Percentiles rank a stretch among this genome's conserved stretches.
phyloP scores from a whole-genome alignment of 2,113 vertebrate species.

The Thinocorus orbignyianus region DNA sequence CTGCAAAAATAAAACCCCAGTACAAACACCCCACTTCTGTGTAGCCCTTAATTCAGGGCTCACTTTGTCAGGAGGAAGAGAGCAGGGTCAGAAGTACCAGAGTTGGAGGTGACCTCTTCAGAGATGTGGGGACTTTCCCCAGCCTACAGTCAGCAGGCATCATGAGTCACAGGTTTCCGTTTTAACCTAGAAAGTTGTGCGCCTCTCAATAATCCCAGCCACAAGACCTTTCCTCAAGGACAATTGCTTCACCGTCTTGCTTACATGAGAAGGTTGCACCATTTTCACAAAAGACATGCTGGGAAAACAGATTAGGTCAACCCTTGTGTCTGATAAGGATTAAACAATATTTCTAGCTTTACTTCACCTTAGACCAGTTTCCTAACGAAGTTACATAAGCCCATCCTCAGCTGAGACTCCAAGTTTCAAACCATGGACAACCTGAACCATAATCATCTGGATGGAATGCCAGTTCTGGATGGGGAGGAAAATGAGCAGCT shows the following conservation, averaged over 20 bases:
- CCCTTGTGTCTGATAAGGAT: background rate
- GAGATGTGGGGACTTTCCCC: background rate
- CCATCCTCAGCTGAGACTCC: background rate
- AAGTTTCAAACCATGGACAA: background rate
- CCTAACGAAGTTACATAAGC: background rate
- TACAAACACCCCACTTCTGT: background rate
- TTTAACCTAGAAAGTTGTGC: background rate
- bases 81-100: fast-evolving
- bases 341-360: background rate
- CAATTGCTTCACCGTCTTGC: background rate
- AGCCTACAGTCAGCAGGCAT: background rate
- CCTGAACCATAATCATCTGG: background rate
- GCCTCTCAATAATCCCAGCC: background rate
- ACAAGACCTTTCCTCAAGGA: background rate
- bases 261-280: background rate
- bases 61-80: background rate
- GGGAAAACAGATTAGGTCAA: background rate
- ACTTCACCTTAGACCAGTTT: background rate
- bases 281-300: background rate
- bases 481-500: background rate
- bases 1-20: constrained; percentile 9
- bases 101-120: background rate
- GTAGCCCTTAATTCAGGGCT: background rate
- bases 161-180: background rate
- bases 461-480: background rate